Evolutionary conservation across 2,888 invertebrate species (phyloP).

Genomic region (Drosophila setosimentum): DNA sequence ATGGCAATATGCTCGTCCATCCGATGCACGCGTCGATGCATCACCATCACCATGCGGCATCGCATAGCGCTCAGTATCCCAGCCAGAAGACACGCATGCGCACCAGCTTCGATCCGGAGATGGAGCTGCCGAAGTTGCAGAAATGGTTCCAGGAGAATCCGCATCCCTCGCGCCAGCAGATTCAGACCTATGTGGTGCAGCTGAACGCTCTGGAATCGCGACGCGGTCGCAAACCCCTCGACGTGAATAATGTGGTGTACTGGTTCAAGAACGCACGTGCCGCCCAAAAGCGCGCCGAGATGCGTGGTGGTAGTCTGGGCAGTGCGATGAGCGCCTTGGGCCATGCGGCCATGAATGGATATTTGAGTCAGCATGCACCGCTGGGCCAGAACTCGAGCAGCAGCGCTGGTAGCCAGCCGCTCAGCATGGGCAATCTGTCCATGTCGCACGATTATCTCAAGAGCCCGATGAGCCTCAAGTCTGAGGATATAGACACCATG

Average conservation of each 20-base stretch:
- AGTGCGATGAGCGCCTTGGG: conserved; percentile 79
- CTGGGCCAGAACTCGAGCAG: conserved; percentile 81
- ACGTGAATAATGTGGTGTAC: conserved; percentile 97
- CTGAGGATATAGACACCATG: conserved; percentile 89
- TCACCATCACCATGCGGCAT: conserved; percentile 85
- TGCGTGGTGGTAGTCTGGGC: conserved; percentile 86
- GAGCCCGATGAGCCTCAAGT: conserved; percentile 87
- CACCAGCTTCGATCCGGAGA: conserved; percentile 98
- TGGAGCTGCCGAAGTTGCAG: conserved; percentile 97
- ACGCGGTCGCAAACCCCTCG: conserved; percentile 95
- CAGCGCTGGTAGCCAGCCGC: conserved; percentile 78
- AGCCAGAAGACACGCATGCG: conserved; percentile 97
- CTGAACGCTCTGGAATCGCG: conserved; percentile 96
- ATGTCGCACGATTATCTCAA: conserved; percentile 89
- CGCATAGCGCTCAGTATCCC: conserved; percentile 87
- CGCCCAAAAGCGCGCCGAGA: conserved; percentile 96
- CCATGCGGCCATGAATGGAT: conserved; percentile 84
- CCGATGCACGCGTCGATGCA: conserved; percentile 91
- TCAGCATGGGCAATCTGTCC: conserved; percentile 85
- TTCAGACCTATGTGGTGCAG: conserved; percentile 97
- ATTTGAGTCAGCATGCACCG: conserved; percentile 83
- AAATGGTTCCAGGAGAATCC: conserved; percentile 99
- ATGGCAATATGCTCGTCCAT: conserved; percentile 86
- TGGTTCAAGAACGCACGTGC: conserved; percentile 99
- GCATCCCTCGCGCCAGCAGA: conserved; percentile 98